Percentiles rank a stretch among this genome's conserved stretches.
Evolutionary conservation across 2,888 invertebrate genomes (phyloP).

Genomic region (Polietes domitor): DNA sequence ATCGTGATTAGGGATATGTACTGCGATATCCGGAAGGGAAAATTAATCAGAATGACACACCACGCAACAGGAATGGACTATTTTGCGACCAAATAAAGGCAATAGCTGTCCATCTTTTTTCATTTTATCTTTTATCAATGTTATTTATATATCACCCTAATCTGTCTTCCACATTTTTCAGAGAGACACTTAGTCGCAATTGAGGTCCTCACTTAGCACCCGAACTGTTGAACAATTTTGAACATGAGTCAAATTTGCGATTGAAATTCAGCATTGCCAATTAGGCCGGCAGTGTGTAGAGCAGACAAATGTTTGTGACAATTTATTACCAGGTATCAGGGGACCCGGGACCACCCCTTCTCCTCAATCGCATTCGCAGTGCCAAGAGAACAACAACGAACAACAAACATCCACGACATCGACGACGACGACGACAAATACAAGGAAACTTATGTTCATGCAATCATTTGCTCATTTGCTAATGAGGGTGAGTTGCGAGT

Average conservation of each 20-base stretch:
- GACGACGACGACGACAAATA: background rate
- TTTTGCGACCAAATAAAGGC: no score
- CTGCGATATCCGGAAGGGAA: no score
- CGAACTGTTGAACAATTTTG: background rate
- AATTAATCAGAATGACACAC: no score
- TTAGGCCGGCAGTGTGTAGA: constrained; percentile 11
- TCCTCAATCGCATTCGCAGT: background rate
- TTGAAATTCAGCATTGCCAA: constrained; percentile 17
- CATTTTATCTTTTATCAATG: no score
- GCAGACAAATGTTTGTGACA: background rate
- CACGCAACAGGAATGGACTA: no score
- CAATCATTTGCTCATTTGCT: constrained; percentile 56
- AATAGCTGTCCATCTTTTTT: no score
- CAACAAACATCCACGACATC: background rate
- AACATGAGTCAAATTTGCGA: constrained; percentile 5
- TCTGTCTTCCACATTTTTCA: no score
- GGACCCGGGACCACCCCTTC: background rate
- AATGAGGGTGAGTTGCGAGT: constrained; percentile 63
- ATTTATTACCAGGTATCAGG: constrained; percentile 2
- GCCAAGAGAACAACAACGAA: constrained; percentile 16
- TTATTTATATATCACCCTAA: no score
- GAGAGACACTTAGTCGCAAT: no score
- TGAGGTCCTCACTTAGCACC: no score
- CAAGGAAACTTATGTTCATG: constrained; percentile 16
- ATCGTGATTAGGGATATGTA: no score